Evolutionary conservation across 2,888 invertebrate genomes (phyloP).

Genomic region (Cantharis flavilabris): DNA sequence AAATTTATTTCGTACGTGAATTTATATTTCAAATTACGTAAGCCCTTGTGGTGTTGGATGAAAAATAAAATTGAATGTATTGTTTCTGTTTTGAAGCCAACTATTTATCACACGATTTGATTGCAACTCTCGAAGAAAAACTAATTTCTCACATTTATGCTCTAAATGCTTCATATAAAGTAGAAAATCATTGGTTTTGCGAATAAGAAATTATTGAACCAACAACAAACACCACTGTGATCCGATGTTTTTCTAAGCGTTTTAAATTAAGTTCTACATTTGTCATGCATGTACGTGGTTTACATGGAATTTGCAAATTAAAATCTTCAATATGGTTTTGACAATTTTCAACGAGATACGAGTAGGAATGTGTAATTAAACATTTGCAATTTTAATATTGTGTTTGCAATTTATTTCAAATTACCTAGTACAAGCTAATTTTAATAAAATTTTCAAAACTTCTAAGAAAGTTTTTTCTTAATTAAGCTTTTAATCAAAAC

Average conservation of each 20-base stretch:
- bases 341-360: conserved; percentile 6
- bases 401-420: not conserved
- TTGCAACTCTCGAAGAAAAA: conserved; percentile 10
- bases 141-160: conserved; percentile 23
- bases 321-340: conserved; percentile 3
- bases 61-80: not conserved
- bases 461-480: not conserved
- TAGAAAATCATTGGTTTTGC: conserved; percentile 18
- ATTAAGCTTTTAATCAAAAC: not conserved
- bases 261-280: conserved; percentile 21
- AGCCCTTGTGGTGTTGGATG: not conserved
- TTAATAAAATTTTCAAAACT: not conserved
- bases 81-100: not conserved
- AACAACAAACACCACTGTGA: conserved; percentile 7
- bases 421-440: not conserved
- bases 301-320: conserved; percentile 13
- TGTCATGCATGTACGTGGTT: conserved; percentile 21
- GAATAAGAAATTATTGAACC: conserved; percentile 19
- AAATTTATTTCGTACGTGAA: conserved; percentile 3
- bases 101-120: not conserved
- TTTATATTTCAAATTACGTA: not conserved
- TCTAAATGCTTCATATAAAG: conserved; percentile 20
- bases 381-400: not conserved
- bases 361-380: conserved; percentile 12
- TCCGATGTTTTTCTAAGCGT: conserved; percentile 11